Percentiles rank a stretch among this genome's conserved stretches.
Evolutionary conservation across 2,888 invertebrate genomes (phyloP).

Genomic region (Phalera bucephala): DNA sequence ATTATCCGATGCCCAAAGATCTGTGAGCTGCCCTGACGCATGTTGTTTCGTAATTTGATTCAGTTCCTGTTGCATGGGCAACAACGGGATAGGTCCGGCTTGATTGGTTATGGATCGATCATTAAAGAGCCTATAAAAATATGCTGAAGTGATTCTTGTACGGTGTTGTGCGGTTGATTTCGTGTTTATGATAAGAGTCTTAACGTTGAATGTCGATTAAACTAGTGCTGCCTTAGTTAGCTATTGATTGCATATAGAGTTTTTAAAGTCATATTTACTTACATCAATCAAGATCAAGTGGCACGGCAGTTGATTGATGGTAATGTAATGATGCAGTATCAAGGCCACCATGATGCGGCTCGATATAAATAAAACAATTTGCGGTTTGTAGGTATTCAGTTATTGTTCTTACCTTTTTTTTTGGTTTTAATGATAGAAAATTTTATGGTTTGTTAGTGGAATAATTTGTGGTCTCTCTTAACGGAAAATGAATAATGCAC

Average conservation of each 20-base stretch:
- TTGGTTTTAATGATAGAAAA: conserved; percentile 34
- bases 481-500: too few species aligned
- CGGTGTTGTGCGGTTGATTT: conserved; percentile 12
- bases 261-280: conserved; percentile 49
- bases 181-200: conserved; percentile 13
- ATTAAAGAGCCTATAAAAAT: conserved; percentile 34
- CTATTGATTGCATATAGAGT: conserved; percentile 33
- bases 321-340: conserved; percentile 65
- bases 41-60: conserved; percentile 8
- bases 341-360: conserved; percentile 57
- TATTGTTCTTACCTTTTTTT: conserved; percentile 36
- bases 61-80: conserved; percentile 1
- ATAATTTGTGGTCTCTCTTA: too few species aligned
- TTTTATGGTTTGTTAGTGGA: conserved; percentile 32
- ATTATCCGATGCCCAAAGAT: conserved; percentile 40
- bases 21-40: conserved; percentile 31
- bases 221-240: conserved; percentile 17
- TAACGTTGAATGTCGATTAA: conserved; percentile 29
- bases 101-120: conserved; percentile 31
- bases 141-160: conserved; percentile 19
- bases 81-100: conserved; percentile 28
- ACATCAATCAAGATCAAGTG: conserved; percentile 44
- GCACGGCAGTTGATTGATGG: conserved; percentile 50
- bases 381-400: conserved; percentile 46
- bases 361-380: conserved; percentile 39